Percentiles rank a stretch among this genome's conserved stretches.
Conservation (phyloP, 2,888 invertebrate genomes). For the Amiota communis region DNA sequence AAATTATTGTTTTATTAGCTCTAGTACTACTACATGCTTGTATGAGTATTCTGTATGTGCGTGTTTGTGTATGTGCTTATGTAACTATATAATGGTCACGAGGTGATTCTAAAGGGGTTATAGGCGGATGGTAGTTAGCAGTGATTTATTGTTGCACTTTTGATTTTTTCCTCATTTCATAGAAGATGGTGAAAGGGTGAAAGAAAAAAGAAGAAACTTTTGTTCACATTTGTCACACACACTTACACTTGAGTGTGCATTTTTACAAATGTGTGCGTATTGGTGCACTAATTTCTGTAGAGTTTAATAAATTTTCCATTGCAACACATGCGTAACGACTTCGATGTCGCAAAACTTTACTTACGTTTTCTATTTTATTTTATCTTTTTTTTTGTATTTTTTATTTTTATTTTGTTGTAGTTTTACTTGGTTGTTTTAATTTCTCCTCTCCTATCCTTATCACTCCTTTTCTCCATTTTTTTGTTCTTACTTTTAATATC, state of each 20-base stretch:
- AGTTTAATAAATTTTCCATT: constrained; percentile 58
- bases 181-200: background rate
- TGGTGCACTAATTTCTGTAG: constrained; percentile 59
- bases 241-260: constrained; percentile 14
- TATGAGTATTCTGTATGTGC: too few species aligned
- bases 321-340: constrained; percentile 54
- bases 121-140: constrained; percentile 28
- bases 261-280: constrained; percentile 37
- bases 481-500: constrained; percentile 56
- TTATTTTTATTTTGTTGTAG: constrained; percentile 34
- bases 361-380: too few species aligned
- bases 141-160: constrained; percentile 55
- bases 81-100: background rate
- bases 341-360: constrained; percentile 41
- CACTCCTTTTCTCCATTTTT: too few species aligned
- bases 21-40: background rate
- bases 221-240: constrained; percentile 44
- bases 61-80: background rate
- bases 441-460: too few species aligned
- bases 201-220: constrained; percentile 39
- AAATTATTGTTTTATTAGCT: constrained; percentile 26
- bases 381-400: too few species aligned
- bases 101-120: constrained; percentile 21
- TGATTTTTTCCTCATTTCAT: constrained; percentile 15
- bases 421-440: constrained; percentile 31